phyloP scores from a whole-genome alignment of 2,888 invertebrate species.

The Agrochola circellaris region DNA sequence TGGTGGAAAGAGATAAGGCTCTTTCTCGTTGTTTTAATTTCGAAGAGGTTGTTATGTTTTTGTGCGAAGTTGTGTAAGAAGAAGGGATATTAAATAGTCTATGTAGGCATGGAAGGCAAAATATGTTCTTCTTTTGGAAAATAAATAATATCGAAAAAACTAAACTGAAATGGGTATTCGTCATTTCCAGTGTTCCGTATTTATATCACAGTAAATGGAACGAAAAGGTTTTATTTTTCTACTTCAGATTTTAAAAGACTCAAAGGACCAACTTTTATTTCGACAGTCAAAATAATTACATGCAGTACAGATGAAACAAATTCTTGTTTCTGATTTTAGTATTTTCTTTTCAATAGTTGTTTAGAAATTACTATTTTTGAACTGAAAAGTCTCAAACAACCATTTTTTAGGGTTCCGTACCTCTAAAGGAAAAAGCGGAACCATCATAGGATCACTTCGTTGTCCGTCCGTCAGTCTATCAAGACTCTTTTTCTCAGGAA shows the following conservation, averaged over 20 bases:
- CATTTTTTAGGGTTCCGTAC: too few species aligned
- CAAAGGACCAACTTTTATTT: not conserved
- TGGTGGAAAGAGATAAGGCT: constrained; percentile 41
- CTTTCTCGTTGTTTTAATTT: constrained; percentile 40
- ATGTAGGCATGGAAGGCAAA: not conserved
- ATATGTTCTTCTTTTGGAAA: too few species aligned
- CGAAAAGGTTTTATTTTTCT: too few species aligned
- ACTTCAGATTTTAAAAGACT: not conserved
- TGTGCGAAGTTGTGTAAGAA: not conserved
- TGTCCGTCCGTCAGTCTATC: too few species aligned
- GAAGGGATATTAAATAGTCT: not conserved
- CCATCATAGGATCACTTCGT: too few species aligned
- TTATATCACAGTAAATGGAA: not conserved
- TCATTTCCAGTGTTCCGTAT: not conserved
- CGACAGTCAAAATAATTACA: constrained; percentile 8
- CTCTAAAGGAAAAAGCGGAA: too few species aligned
- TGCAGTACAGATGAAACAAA: not conserved
- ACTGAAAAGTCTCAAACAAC: not conserved
- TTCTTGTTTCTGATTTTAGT: not conserved
- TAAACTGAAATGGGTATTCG: too few species aligned
- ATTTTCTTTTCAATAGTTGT: not conserved
- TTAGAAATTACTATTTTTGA: not conserved
- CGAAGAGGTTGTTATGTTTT: constrained; percentile 36
- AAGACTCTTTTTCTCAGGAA: too few species aligned
- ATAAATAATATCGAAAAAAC: too few species aligned